Evolutionary conservation across 1,140 invertebrate genomes (phyloP).

Genomic region (Pachyrhynchus sulphureomaculatus): DNA sequence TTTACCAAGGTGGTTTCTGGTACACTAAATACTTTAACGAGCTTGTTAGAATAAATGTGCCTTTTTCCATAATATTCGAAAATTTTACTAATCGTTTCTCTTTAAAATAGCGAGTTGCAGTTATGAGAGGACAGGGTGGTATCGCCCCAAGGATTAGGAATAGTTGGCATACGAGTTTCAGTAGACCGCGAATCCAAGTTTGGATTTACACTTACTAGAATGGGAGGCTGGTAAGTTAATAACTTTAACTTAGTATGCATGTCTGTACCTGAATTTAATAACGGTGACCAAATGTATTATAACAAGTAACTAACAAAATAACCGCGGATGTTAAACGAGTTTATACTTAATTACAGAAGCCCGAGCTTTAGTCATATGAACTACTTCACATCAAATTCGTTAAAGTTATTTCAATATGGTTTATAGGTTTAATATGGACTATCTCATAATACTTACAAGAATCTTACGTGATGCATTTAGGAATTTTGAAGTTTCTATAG

Average conservation of each 20-base stretch:
- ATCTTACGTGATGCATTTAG: too few relatives aligned
- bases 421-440: too few relatives aligned
- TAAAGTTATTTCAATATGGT: too few relatives aligned
- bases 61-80: background rate
- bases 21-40: background rate
- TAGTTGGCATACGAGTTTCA: conserved; percentile 95
- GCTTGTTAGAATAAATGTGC: background rate
- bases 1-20: background rate
- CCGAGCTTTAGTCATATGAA: too few relatives aligned
- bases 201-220: conserved; percentile 92
- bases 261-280: too few relatives aligned
- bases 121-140: conserved; percentile 95
- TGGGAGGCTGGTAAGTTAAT: conserved; percentile 88
- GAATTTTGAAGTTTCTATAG: too few relatives aligned
- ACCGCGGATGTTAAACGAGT: too few relatives aligned
- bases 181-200: conserved; percentile 91
- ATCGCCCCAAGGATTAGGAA: conserved; percentile 87
- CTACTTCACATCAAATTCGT: too few relatives aligned
- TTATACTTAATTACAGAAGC: too few relatives aligned
- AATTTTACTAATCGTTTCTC: conserved; percentile 13
- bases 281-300: too few relatives aligned
- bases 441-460: too few relatives aligned
- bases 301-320: too few relatives aligned
- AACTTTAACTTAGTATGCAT: background rate
- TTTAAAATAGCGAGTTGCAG: conserved; percentile 84